Percentiles rank a stretch among this genome's conserved stretches.
Evolutionary conservation across 2,113 vertebrate genomes (phyloP).

Genomic region (Thryonomys swinderianus): DNA sequence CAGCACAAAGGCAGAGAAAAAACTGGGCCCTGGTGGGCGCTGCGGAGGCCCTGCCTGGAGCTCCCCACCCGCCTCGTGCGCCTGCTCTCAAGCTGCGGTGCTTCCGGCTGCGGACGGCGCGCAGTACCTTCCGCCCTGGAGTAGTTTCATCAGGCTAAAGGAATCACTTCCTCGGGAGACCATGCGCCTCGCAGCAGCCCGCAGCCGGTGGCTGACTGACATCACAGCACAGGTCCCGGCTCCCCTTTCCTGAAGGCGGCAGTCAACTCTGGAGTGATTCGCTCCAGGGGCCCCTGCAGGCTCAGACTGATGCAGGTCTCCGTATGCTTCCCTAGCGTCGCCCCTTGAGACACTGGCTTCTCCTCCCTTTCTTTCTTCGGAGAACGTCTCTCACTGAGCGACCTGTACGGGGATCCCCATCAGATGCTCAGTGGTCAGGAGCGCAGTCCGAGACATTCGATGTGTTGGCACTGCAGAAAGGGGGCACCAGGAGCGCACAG

Average conservation of each 20-base stretch:
- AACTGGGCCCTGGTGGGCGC: background rate
- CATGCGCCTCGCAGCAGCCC: background rate
- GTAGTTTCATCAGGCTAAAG: background rate
- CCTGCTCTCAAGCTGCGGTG: background rate
- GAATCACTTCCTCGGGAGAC: background rate
- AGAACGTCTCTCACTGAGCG: background rate
- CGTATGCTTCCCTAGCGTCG: background rate
- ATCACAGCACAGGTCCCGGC: background rate
- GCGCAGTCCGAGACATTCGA: background rate
- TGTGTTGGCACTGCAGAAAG: background rate
- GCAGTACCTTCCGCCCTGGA: background rate
- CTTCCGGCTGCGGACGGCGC: background rate
- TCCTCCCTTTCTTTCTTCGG: background rate
- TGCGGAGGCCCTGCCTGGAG: background rate
- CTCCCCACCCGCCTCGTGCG: background rate
- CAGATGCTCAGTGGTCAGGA: background rate
- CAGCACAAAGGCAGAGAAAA: background rate
- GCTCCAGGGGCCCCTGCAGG: background rate
- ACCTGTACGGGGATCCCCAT: background rate
- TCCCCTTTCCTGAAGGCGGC: background rate
- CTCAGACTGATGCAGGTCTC: background rate
- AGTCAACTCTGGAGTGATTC: background rate
- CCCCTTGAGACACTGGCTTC: too few species aligned
- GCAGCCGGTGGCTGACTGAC: fast-evolving
- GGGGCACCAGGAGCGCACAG: background rate